These are phyloP conservation scores for Triops longicaudatus DNA, from an alignment of 1,140 invertebrate species.

Conservation along the genomic window DNA sequence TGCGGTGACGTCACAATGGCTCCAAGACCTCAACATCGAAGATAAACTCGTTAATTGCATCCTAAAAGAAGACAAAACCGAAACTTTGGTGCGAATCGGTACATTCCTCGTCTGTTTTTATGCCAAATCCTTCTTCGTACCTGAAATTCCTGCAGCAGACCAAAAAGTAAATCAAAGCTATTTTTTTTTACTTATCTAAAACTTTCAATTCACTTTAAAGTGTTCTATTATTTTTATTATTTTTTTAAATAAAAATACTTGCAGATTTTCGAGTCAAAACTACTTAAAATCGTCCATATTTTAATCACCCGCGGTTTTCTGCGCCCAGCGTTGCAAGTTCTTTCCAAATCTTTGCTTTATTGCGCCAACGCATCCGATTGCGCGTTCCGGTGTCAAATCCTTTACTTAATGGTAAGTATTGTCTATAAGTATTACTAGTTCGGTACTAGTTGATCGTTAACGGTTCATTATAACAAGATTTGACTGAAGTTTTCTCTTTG, in stretches of 20 bases:
- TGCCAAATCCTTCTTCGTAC: background rate
- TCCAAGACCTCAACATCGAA: background rate
- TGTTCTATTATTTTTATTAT: too few relatives aligned
- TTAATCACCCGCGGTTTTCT: background rate
- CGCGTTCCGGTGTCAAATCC: background rate
- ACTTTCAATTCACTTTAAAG: too few relatives aligned
- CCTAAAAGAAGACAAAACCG: background rate
- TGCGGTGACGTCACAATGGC: background rate
- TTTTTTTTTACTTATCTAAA: too few relatives aligned
- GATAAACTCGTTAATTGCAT: background rate
- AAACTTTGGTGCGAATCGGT: background rate
- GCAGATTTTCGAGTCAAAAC: background rate
- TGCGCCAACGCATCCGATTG: background rate
- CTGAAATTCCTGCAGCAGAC: background rate
- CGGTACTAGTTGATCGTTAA: too few relatives aligned
- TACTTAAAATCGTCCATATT: background rate
- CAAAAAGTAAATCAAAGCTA: background rate
- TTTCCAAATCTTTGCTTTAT: background rate
- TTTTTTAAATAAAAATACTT: background rate
- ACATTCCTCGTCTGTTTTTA: background rate
- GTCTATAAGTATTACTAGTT: too few relatives aligned
- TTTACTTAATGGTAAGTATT: background rate
- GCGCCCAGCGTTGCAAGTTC: background rate
- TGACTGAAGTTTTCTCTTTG: background rate
- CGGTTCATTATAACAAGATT: background rate